phyloP scores from a whole-genome alignment of 2,888 invertebrate species.

The Allygus modestus region DNA sequence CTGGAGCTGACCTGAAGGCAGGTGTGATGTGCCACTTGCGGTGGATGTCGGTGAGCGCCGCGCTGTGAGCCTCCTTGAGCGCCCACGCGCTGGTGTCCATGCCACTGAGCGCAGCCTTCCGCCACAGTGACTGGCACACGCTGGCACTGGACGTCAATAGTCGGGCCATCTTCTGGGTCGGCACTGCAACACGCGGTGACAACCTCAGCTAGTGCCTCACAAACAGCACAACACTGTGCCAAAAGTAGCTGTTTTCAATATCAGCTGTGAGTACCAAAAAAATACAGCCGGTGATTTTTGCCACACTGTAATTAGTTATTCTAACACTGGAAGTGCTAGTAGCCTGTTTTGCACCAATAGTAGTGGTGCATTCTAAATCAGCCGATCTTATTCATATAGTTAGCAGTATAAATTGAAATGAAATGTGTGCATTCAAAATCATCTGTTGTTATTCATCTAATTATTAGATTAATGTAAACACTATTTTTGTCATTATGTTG shows the following conservation, averaged over 20 bases:
- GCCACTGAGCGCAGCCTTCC: conserved; percentile 94
- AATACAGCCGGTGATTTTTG: too few relatives aligned
- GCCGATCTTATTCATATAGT: too few relatives aligned
- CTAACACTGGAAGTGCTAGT: too few relatives aligned
- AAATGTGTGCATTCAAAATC: conserved; percentile 1
- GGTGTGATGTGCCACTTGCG: conserved; percentile 97
- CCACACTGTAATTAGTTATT: too few relatives aligned
- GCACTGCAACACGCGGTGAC: conserved; percentile 82
- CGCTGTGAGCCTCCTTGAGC: conserved; percentile 89
- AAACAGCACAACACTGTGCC: too few relatives aligned
- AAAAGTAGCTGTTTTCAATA: too few relatives aligned
- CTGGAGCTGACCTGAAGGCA: conserved; percentile 87
- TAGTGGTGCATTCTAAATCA: too few relatives aligned
- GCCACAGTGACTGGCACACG: conserved; percentile 87
- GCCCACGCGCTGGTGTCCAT: conserved; percentile 89
- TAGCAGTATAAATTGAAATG: too few relatives aligned
- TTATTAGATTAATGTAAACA: too few relatives aligned
- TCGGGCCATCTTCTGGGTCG: conserved; percentile 96
- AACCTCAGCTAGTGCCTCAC: too few relatives aligned
- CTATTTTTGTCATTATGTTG: background rate
- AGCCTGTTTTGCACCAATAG: too few relatives aligned
- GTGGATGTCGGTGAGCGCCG: conserved; percentile 89
- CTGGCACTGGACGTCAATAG: conserved; percentile 93
- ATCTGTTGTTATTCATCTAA: background rate
- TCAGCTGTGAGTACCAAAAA: too few relatives aligned